A percentile compares a stretch with the other conserved stretches of the same genome.
Conservation (phyloP, 2,888 invertebrate genomes). For the Cephus spinipes region DNA sequence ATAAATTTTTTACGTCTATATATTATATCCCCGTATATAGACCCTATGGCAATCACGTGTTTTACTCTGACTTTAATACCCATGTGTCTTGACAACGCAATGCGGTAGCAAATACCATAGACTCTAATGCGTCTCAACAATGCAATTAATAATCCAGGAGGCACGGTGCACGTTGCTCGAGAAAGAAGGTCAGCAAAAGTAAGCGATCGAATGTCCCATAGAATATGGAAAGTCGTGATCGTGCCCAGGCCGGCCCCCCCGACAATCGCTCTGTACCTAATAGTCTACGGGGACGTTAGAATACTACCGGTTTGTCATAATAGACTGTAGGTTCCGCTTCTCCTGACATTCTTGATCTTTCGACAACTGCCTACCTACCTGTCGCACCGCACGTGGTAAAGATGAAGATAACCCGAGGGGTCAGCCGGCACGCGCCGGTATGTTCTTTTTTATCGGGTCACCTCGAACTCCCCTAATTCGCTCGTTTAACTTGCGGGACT, state of each 20-base stretch:
- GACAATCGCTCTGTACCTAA: background rate
- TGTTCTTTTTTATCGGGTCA: conserved; percentile 24
- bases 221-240: background rate
- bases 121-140: conserved; percentile 41
- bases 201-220: background rate
- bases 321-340: background rate
- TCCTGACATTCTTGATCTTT: conserved; percentile 5
- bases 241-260: background rate
- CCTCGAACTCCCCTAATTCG: conserved; percentile 27
- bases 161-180: background rate
- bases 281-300: background rate
- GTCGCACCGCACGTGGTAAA: conserved; percentile 23
- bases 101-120: conserved; percentile 10
- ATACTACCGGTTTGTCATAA: background rate
- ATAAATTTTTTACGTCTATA: background rate
- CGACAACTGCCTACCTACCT: conserved; percentile 29
- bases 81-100: background rate
- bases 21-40: background rate
- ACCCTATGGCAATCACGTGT: background rate
- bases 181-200: background rate
- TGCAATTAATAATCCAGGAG: conserved; percentile 34
- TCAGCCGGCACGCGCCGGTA: conserved; percentile 41
- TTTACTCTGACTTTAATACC: background rate
- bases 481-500: conserved; percentile 14
- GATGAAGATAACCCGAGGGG: conserved; percentile 31